These are phyloP conservation scores for Baryphthengus martii DNA, from an alignment of 2,113 vertebrate species.

Conservation along the genomic window DNA sequence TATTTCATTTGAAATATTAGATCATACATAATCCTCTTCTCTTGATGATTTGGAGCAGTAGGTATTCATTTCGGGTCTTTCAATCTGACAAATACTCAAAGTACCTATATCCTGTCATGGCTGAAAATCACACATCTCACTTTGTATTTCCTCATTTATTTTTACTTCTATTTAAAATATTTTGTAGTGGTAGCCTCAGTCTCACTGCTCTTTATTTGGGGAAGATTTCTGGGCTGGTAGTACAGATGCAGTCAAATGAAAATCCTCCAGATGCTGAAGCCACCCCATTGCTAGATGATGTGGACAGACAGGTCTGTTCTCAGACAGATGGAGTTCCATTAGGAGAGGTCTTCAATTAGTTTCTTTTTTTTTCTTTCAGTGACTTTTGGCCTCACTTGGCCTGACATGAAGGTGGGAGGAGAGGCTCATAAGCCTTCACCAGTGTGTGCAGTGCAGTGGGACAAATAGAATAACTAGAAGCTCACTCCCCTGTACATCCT, in stretches of 20 bases:
- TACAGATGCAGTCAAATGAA: background rate
- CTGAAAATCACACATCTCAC: background rate
- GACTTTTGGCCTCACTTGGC: background rate
- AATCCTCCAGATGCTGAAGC: background rate
- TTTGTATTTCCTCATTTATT: background rate
- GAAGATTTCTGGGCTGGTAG: background rate
- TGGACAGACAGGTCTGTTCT: background rate
- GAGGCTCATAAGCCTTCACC: background rate
- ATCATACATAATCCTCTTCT: background rate
- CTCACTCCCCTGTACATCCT: background rate
- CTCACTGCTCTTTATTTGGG: background rate
- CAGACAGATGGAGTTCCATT: background rate
- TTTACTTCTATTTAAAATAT: background rate
- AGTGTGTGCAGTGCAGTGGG: background rate
- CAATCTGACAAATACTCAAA: background rate
- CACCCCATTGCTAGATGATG: background rate
- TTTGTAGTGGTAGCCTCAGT: background rate
- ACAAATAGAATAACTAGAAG: background rate
- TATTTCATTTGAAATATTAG: background rate
- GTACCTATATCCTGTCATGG: background rate
- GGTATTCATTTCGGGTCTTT: background rate
- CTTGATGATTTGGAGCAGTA: background rate
- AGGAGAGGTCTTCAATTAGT: background rate
- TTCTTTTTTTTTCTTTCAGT: background rate
- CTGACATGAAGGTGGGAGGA: fast-evolving